Evolutionary conservation across 1,140 invertebrate species (phyloP), one percentile per base, ranked within the genome.

Genomic region (Oscheius sp.): DNA sequence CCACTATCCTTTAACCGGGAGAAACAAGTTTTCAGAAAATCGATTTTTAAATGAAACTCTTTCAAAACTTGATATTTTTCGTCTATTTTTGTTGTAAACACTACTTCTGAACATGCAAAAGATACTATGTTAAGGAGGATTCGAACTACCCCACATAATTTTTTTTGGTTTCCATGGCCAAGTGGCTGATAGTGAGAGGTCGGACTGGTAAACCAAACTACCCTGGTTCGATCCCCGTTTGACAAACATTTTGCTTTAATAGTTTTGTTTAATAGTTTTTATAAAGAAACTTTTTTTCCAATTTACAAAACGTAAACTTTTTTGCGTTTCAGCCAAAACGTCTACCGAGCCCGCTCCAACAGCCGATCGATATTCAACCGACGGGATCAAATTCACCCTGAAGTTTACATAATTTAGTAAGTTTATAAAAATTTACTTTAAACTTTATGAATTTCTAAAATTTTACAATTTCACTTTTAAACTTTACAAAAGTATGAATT

Each of bases 371-470:
- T 79, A 29, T 79, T 69, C 55, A 79, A 79, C 34, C 38, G 78
- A 45, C 63, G 58, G 58, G 74, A 79, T 63, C 78, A 79, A 72
- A 79, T 78, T 18, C 75, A 79, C 67, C 78, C 78, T 4, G 78
- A 79, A 35, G 78, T 75, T 3, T 77, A 79, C 59, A 63, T 79
- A 1, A 79, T 79, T 42, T 79, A 79, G 77, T 78, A 68, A 65
- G 76, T 55, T n/a, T 64, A 2, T 4, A 36, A 64, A 20, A 4
- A 7, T 52, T 52, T 26, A 4, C 46, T 4, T 10, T 34, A 18
- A 32, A 20, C 23, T 34, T 23, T 15, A 20, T 23, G 32, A 7
- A 15, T 15, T 34, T 31, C 10, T 61, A 34, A 34, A 31, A 26
- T 20, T 15, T 15, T n/a, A 7, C 18, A 7, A 20, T 15, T 61